phyloP scores from a whole-genome alignment of 2,113 vertebrate genomes.

The Menidia beryllina region DNA sequence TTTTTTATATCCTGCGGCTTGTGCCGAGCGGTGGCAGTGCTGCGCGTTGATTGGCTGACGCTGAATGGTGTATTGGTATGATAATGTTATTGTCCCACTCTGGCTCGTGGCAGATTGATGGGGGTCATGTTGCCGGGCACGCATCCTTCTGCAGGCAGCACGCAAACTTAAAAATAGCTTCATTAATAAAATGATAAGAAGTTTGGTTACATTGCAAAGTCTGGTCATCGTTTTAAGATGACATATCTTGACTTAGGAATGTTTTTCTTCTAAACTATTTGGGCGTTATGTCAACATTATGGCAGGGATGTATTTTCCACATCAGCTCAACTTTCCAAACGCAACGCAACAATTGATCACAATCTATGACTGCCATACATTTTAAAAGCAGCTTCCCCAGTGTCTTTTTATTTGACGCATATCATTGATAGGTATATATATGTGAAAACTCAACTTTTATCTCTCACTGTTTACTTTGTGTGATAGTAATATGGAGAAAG shows the following conservation, averaged over 20 bases:
- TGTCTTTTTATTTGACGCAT: too few relatives aligned
- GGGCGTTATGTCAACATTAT: background rate
- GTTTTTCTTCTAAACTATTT: too few relatives aligned
- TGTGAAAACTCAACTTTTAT: background rate
- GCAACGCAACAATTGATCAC: background rate
- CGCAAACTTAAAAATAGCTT: constrained; percentile 59
- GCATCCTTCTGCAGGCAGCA: constrained; percentile 22
- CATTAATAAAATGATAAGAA: constrained; percentile 22
- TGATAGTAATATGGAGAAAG: constrained; percentile 46
- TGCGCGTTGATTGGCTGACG: constrained; percentile 75
- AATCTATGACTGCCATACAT: background rate
- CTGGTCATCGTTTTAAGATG: too few relatives aligned
- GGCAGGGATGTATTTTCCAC: background rate
- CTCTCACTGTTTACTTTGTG: background rate
- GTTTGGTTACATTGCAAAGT: constrained; percentile 15
- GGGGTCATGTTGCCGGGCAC: constrained; percentile 62
- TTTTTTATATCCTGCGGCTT: constrained; percentile 72
- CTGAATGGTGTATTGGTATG: constrained; percentile 79
- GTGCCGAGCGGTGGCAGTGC: constrained; percentile 65
- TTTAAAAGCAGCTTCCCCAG: background rate
- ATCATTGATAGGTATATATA: too few relatives aligned
- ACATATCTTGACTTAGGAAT: too few relatives aligned
- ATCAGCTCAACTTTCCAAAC: background rate
- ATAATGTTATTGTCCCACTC: constrained; percentile 81
- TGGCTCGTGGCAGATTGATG: constrained; percentile 85